Percentiles rank a stretch among this genome's conserved stretches.
Conservation (phyloP, 30 jellyfish, hydroid and myxozoan species). For the Phacellophora camtschatica region DNA sequence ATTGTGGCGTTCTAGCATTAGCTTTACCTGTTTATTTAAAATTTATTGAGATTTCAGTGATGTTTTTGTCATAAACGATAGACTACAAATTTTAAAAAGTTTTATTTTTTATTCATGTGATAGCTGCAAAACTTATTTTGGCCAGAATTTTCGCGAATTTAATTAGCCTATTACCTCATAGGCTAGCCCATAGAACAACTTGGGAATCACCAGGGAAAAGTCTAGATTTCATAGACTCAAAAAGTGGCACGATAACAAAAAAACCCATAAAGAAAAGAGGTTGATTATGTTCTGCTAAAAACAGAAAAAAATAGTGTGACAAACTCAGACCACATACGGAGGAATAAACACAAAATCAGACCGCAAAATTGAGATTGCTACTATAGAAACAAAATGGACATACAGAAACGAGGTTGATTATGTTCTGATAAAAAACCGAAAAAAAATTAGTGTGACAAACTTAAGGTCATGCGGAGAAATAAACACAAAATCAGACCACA, state of each 20-base stretch:
- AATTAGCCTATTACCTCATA: no score
- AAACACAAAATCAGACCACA: not conserved
- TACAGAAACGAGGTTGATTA: not conserved
- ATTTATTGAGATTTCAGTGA: no score
- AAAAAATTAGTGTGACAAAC: not conserved
- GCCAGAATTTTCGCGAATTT: no score
- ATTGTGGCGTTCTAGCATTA: no score
- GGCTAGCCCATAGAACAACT: not conserved
- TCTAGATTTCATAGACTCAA: not conserved
- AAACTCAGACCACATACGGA: not conserved
- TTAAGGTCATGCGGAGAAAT: slow-evolving; percentile 3
- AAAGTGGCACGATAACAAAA: not conserved
- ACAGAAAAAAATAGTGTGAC: not conserved
- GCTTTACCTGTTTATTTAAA: no score
- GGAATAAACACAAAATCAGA: slow-evolving; percentile 1
- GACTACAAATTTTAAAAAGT: no score
- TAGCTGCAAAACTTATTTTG: no score
- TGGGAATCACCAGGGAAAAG: not conserved
- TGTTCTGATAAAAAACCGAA: not conserved
- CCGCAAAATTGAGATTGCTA: not conserved
- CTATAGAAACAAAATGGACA: not conserved
- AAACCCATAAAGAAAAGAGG: not conserved
- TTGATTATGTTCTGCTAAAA: not conserved
- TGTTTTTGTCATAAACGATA: no score
- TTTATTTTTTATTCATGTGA: no score